phyloP scores from a whole-genome alignment of 1,140 invertebrate species.

The Zaprionus capensis region DNA sequence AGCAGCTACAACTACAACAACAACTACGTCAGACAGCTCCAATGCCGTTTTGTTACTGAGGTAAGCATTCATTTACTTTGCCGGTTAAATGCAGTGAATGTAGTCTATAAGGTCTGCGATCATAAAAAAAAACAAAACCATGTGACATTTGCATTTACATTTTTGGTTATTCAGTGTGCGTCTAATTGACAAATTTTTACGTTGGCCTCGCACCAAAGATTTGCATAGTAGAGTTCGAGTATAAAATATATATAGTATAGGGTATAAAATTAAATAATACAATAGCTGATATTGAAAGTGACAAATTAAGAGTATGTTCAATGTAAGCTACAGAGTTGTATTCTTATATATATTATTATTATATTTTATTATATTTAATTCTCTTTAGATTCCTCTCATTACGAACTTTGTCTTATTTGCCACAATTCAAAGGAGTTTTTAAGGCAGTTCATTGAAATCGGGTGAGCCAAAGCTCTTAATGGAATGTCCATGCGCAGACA shows the following conservation, averaged over 20 bases:
- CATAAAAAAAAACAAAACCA: neutral
- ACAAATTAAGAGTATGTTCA: neutral
- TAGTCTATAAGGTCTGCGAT: slow-evolving; percentile 20
- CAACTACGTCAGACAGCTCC: slow-evolving; percentile 16
- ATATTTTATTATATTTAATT: neutral
- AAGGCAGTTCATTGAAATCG: neutral
- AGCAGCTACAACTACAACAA: slow-evolving; percentile 4
- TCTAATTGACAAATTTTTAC: slow-evolving; percentile 1
- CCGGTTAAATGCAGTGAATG: slow-evolving; percentile 11
- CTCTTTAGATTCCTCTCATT: neutral
- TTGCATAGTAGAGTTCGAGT: neutral
- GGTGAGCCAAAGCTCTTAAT: neutral
- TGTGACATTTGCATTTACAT: slow-evolving; percentile 23
- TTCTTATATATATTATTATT: no score
- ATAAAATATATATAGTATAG: neutral
- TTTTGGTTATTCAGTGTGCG: slow-evolving; percentile 26
- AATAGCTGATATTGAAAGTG: neutral
- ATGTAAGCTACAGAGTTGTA: no score
- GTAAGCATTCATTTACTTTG: slow-evolving; percentile 29
- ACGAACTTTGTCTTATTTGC: neutral
- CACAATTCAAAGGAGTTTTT: neutral
- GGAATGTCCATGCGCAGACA: neutral
- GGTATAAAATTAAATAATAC: neutral
- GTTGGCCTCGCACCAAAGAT: neutral
- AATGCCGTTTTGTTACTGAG: slow-evolving; percentile 37